Percentiles rank a stretch among this genome's conserved stretches.
phyloP scores from a whole-genome alignment of 2,113 vertebrate genomes.

The Corythoichthys intestinalis region DNA sequence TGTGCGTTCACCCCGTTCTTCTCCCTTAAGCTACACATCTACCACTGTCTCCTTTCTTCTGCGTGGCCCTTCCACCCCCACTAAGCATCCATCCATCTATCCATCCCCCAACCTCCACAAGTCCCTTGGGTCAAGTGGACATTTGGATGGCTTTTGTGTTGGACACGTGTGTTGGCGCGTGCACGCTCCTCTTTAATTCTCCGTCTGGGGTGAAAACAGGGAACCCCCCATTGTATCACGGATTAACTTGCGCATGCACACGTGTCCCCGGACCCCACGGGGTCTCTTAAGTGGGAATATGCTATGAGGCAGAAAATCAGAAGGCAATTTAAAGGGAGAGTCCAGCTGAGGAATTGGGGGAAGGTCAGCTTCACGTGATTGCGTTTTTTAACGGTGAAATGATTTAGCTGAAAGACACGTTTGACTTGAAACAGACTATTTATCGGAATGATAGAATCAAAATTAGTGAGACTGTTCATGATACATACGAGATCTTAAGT shows the following conservation, averaged over 20 bases:
- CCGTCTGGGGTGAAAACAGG: conserved; percentile 39
- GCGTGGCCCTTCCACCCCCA: conserved; percentile 12
- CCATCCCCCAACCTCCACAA: conserved; percentile 1
- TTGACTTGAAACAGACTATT: too few species aligned
- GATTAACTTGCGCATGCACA: conserved; percentile 54
- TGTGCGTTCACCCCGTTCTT: conserved; percentile 11
- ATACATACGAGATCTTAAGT: too few species aligned
- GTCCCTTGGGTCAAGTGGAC: conserved; percentile 35
- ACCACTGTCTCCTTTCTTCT: conserved; percentile 43
- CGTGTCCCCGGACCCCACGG: conserved; percentile 51
- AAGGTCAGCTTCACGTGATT: conserved; percentile 35
- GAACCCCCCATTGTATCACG: conserved; percentile 57
- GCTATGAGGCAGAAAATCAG: conserved; percentile 73
- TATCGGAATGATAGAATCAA: too few species aligned
- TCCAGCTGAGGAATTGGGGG: conserved; percentile 45
- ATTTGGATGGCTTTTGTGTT: conserved; percentile 69
- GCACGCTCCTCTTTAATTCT: conserved; percentile 47
- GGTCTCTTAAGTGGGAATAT: conserved; percentile 69
- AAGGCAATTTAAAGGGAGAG: conserved; percentile 58
- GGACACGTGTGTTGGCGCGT: conserved; percentile 59
- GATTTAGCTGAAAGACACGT: background rate
- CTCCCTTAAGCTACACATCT: conserved; percentile 38
- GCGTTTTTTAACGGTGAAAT: conserved; percentile 9
- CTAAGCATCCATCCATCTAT: conserved; percentile 13
- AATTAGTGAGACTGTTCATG: too few species aligned